Percentiles rank a stretch among this genome's conserved stretches.
These are phyloP conservation scores for Salminus brasiliensis DNA, from an alignment of 2,113 vertebrate species.

Conservation along the genomic window DNA sequence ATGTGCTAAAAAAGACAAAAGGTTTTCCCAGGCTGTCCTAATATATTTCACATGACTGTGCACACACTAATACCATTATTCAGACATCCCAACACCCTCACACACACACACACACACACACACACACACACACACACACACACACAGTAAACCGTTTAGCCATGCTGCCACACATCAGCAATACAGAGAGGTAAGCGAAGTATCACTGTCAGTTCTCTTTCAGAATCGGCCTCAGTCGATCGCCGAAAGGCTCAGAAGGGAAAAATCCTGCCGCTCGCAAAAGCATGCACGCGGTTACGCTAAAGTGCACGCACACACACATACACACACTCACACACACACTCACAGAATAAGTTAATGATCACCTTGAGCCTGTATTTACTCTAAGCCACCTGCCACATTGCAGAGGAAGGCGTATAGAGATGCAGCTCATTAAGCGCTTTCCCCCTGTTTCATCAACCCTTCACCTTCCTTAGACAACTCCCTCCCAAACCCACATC, in stretches of 20 bases:
- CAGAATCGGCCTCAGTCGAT: slow-evolving; percentile 5
- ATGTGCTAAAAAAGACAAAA: no score
- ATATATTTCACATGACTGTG: no score
- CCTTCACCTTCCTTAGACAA: slow-evolving; percentile 12
- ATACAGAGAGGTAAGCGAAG: neutral
- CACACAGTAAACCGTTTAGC: neutral
- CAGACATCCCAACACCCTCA: no score
- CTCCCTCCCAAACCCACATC: slow-evolving; percentile 1
- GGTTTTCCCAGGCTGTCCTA: no score
- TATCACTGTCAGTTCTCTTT: neutral
- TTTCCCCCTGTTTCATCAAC: slow-evolving; percentile 44
- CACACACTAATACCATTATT: no score
- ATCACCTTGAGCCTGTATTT: slow-evolving; percentile 37
- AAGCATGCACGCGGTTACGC: slow-evolving; percentile 10
- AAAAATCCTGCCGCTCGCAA: neutral
- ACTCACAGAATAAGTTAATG: slow-evolving; percentile 31
- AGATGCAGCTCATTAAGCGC: slow-evolving; percentile 36
- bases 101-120: no score
- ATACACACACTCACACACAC: slow-evolving; percentile 4
- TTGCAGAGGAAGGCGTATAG: slow-evolving; percentile 21
- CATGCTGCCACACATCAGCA: neutral
- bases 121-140: no score
- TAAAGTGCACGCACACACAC: slow-evolving; percentile 1
- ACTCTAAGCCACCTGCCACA: slow-evolving; percentile 26
- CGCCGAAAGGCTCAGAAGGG: neutral